Evolutionary conservation across 2,797 vertebrate species (phyloP).

Genomic region (Leontopithecus rosalia): DNA sequence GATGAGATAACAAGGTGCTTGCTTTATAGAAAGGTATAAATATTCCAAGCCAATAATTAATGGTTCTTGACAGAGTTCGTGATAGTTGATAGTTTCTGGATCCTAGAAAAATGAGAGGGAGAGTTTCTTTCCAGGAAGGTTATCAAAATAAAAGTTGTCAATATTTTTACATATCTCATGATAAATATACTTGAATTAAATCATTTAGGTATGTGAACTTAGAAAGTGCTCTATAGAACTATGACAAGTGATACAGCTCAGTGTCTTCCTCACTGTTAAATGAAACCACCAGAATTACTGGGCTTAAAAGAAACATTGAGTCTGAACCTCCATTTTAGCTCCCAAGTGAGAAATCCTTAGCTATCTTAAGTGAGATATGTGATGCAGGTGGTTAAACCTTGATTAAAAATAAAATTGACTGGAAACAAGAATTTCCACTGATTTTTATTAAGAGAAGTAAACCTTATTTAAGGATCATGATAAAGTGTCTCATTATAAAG

Average conservation of each 20-base stretch:
- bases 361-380: neutral
- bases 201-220: neutral
- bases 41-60: neutral
- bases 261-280: neutral
- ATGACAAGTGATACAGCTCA: neutral
- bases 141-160: neutral
- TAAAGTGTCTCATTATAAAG: neutral
- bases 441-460: conserved; percentile 9
- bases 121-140: conserved; percentile 10
- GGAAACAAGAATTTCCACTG: neutral
- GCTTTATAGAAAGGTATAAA: neutral
- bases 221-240: neutral
- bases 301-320: neutral
- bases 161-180: neutral
- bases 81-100: neutral
- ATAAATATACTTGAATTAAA: conserved; percentile 12
- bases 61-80: neutral
- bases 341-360: neutral
- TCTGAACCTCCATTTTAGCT: neutral
- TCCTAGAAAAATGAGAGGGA: neutral
- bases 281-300: neutral
- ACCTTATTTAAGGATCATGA: neutral
- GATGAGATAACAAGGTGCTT: neutral
- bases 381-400: neutral
- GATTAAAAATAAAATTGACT: neutral